Conservation (phyloP, 2,888 invertebrate species). For the Dexiosoma caninum region DNA sequence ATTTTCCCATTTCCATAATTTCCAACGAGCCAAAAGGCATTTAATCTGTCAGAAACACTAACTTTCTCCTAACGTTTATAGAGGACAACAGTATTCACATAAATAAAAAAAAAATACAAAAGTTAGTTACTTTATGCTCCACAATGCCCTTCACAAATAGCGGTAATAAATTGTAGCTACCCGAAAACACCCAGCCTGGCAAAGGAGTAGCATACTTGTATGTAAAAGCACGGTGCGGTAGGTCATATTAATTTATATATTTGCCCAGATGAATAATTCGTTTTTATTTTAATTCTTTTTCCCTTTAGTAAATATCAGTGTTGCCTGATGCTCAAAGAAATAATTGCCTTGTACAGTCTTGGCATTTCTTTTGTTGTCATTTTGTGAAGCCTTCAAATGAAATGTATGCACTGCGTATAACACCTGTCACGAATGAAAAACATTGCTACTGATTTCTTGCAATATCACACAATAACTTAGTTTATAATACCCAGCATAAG, state of each 20-base stretch:
- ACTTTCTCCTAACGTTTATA: slow-evolving; percentile 35
- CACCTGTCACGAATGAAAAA: no score
- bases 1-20: background rate
- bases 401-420: no score
- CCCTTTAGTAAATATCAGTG: no score
- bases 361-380: background rate
- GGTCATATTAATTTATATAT: slow-evolving; percentile 19
- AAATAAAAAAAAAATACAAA: slow-evolving; percentile 19
- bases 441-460: no score
- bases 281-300: no score
- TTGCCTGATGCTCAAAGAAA: no score
- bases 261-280: no score
- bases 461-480: no score
- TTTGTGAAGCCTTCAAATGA: no score
- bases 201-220: background rate
- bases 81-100: background rate
- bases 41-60: slow-evolving; percentile 61
- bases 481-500: no score
- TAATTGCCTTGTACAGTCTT: slow-evolving; percentile 1
- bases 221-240: background rate
- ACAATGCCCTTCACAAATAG: slow-evolving; percentile 37
- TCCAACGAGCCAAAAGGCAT: slow-evolving; percentile 25
- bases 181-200: background rate
- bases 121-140: slow-evolving; percentile 33
- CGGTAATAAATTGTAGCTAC: background rate